These are phyloP conservation scores for Neoascia interrupta DNA, from an alignment of 2,888 invertebrate species.

Conservation along the genomic window DNA sequence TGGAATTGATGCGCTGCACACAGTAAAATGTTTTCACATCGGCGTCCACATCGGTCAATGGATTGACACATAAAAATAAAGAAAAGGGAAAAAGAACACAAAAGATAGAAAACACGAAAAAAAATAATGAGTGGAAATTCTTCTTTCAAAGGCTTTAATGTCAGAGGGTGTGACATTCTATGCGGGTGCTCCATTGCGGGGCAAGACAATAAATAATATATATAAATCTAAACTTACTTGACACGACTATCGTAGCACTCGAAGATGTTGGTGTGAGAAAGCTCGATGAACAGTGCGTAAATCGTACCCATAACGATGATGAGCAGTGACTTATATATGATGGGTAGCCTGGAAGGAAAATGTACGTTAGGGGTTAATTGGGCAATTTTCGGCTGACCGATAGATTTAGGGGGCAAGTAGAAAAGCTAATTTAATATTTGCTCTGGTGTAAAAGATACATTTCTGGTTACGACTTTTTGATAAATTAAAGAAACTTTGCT, in stretches of 20 bases:
- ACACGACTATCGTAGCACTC: conserved; percentile 89
- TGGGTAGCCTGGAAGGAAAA: conserved; percentile 83
- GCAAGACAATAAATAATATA: too few species aligned
- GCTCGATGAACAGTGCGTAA: conserved; percentile 89
- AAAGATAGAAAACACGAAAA: conserved; percentile 12
- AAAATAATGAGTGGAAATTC: conserved; percentile 23
- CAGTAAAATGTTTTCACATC: conserved; percentile 36
- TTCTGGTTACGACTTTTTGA: too few species aligned
- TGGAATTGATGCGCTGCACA: conserved; percentile 84
- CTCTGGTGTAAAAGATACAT: too few species aligned
- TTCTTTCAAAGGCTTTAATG: background rate
- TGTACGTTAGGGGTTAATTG: too few species aligned
- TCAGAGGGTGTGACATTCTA: background rate
- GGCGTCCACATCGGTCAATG: background rate
- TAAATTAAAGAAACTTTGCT: too few species aligned
- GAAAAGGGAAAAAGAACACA: conserved; percentile 24
- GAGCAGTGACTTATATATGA: conserved; percentile 89
- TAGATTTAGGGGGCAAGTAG: too few species aligned
- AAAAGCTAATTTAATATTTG: too few species aligned
- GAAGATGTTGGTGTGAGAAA: conserved; percentile 90
- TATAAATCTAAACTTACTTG: conserved; percentile 86
- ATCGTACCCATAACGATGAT: conserved; percentile 89
- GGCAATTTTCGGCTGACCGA: too few species aligned
- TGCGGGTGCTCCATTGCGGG: too few species aligned
- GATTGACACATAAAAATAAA: conserved; percentile 49